A percentile compares a stretch with the other conserved stretches of the same genome.
Conservation (phyloP, 2,113 vertebrate species). For the Nannobrachium achirus region DNA sequence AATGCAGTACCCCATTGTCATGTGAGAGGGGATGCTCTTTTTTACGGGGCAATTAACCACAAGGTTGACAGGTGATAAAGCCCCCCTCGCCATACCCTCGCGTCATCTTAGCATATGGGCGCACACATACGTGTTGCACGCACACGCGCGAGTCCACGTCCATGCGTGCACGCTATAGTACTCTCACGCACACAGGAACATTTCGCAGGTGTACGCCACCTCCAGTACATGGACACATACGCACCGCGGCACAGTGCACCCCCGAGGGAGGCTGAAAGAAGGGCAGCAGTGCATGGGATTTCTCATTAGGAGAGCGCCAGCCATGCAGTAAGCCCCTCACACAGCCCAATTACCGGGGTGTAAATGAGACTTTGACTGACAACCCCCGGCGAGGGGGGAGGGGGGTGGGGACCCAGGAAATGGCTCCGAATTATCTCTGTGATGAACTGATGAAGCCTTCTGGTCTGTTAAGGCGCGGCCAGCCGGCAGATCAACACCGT, state of each 20-base stretch:
- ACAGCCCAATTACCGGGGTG: conserved; percentile 25
- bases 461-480: background rate
- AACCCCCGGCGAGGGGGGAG: background rate
- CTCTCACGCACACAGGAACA: background rate
- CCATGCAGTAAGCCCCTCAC: conserved; percentile 15
- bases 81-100: background rate
- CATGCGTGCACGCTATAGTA: background rate
- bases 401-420: conserved; percentile 1
- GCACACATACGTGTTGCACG: background rate
- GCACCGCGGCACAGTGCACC: background rate
- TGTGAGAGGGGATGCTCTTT: conserved; percentile 3
- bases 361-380: conserved; percentile 39
- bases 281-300: conserved; percentile 21
- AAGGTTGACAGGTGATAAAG: background rate
- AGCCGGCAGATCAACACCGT: background rate
- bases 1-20: conserved; percentile 15
- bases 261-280: conserved; percentile 13
- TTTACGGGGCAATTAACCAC: conserved; percentile 9
- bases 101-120: background rate
- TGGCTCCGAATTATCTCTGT: conserved; percentile 12
- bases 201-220: background rate
- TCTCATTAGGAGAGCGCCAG: conserved; percentile 21
- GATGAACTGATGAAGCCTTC: conserved; percentile 25
- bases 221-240: background rate
- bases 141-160: background rate